Evolutionary conservation across 2,888 invertebrate species (phyloP).

Genomic region (Drosophila birchii): DNA sequence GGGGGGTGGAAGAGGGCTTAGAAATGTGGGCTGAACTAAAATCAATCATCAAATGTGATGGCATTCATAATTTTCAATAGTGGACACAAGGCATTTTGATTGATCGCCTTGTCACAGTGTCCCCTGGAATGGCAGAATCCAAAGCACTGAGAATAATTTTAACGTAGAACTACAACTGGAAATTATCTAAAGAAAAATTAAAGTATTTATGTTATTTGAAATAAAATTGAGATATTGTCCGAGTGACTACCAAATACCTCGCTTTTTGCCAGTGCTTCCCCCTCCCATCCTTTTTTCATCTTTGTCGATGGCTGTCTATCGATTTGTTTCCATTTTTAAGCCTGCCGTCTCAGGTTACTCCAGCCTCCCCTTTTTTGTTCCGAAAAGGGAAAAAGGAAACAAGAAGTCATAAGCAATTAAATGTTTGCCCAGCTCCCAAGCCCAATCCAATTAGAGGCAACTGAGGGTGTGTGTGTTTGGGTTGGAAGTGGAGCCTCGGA

Average conservation of each 20-base stretch:
- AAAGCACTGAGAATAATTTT: not conserved
- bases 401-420: conserved; percentile 72
- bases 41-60: conserved; percentile 77
- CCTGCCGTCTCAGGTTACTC: conserved; percentile 52
- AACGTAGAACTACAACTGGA: not conserved
- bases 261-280: conserved; percentile 9
- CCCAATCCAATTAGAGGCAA: conserved; percentile 62
- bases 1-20: not conserved
- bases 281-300: not conserved
- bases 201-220: not conserved
- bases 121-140: conserved; percentile 36
- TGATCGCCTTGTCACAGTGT: conserved; percentile 56
- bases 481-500: not conserved
- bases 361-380: conserved; percentile 4
- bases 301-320: conserved; percentile 22
- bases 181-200: not conserved
- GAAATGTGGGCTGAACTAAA: conserved; percentile 56
- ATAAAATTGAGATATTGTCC: not conserved
- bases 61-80: conserved; percentile 79
- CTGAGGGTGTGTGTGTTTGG: conserved; percentile 17
- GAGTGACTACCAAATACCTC: not conserved
- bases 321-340: conserved; percentile 66
- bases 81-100: conserved; percentile 70
- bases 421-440: conserved; percentile 55
- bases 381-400: conserved; percentile 26